Base-by-base conservation (phyloP, 2,888 invertebrate species). In the Mongoloraphidia duomilia region DNA sequence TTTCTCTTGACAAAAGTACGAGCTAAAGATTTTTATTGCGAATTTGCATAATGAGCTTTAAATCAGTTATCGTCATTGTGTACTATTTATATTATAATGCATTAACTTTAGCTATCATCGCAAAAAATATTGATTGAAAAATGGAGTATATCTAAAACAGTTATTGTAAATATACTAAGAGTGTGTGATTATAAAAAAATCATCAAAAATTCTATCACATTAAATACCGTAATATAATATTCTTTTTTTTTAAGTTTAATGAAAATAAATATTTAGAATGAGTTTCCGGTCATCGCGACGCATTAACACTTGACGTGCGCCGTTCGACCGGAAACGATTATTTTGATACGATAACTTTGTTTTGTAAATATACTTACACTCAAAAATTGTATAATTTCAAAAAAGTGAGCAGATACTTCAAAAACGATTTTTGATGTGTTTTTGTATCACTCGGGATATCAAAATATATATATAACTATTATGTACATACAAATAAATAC, bases 181-280 rank as follows among this genome's bases (percentile, higher is more conserved):
- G 65, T 74, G 75, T 72, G 75, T 72, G 75, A 75, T 75, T 76
- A 76, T 76, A 76, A 76, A 26, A 26, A 75, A 77, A 76, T 75
- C 73, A 76, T 76, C 76, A 74, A 77, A 77, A 74, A 76, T 73
- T 75, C 75, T 75, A 77, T 76, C 76, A 76, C 76, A 76, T 75
- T 74, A 63, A 68, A 56, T 59, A 60, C 59, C 58, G 58, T 59
- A 59, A 59, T 59, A 55, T 57, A 54, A 57, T 54, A 52, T 44
- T 49, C 47, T 55, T 47, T 45, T 40, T 41, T 44, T 48, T 48
- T 44, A 45, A 26, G 26, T 26, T 26, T 26, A 26, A 26, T 26
- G 26, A 26, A 26, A 26, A 26, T 26, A 26, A 26, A 26, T 26
- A 26, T 26, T 26, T 26, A 26, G 26, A 26, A 26, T 26, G 26